These are phyloP conservation scores for Leptobrachium ailaonicum DNA, from an alignment of 2,113 vertebrate species.

Conservation along the genomic window DNA sequence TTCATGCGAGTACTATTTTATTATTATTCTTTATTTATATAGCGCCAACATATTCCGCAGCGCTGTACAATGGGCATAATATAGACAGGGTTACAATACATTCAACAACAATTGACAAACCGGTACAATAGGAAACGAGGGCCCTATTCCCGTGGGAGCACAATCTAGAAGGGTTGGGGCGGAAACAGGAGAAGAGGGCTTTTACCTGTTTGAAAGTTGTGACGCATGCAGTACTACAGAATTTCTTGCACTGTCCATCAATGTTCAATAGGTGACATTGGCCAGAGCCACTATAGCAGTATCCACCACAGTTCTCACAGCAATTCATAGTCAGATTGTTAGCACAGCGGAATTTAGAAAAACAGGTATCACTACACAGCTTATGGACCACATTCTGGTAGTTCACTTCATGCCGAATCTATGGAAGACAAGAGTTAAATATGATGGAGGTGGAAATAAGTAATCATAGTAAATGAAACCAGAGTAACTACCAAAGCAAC, in stretches of 20 bases:
- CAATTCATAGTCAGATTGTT: slow-evolving; percentile 91
- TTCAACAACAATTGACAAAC: too few relatives aligned
- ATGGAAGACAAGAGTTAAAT: background rate
- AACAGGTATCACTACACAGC: slow-evolving; percentile 90
- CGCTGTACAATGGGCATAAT: too few relatives aligned
- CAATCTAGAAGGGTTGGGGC: too few relatives aligned
- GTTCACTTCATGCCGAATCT: slow-evolving; percentile 92
- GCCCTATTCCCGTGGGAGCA: too few relatives aligned
- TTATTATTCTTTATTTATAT: too few relatives aligned
- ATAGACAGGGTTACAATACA: too few relatives aligned
- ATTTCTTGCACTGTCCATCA: slow-evolving; percentile 80
- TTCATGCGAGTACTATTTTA: too few relatives aligned
- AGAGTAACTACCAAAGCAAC: background rate
- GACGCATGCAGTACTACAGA: slow-evolving; percentile 84
- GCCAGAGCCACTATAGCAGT: slow-evolving; percentile 80
- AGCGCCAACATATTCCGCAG: too few relatives aligned
- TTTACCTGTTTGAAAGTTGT: slow-evolving; percentile 84
- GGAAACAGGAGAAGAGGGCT: background rate
- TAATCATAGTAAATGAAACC: background rate
- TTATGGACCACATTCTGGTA: slow-evolving; percentile 86
- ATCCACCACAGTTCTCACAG: slow-evolving; percentile 85
- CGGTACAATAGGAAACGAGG: too few relatives aligned
- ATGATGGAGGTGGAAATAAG: background rate
- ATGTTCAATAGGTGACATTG: slow-evolving; percentile 82
- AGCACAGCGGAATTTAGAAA: slow-evolving; percentile 84